phyloP scores from a whole-genome alignment of 2,888 invertebrate species.

The Lepidochitona cinerea region DNA sequence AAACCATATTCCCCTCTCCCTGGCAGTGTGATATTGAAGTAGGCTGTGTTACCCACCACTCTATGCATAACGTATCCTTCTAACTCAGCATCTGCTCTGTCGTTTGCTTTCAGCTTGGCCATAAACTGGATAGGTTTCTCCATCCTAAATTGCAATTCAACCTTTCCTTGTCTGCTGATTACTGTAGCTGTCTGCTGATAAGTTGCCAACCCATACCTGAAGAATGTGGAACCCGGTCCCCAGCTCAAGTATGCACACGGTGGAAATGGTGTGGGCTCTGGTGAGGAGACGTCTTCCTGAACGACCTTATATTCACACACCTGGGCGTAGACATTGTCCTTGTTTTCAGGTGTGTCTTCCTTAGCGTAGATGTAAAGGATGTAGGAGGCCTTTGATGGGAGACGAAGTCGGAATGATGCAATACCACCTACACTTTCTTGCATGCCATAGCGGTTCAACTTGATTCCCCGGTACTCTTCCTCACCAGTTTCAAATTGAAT shows the following conservation, averaged over 20 bases:
- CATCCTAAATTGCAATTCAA: slow-evolving; percentile 65
- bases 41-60: slow-evolving; percentile 66
- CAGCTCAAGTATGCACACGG: slow-evolving; percentile 70
- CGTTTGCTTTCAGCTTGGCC: slow-evolving; percentile 68
- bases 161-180: slow-evolving; percentile 64
- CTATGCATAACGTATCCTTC: slow-evolving; percentile 67
- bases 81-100: slow-evolving; percentile 60
- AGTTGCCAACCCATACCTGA: slow-evolving; percentile 63
- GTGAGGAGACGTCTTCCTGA: slow-evolving; percentile 49
- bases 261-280: slow-evolving; percentile 65
- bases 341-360: slow-evolving; percentile 66
- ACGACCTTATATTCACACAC: slow-evolving; percentile 70
- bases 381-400: slow-evolving; percentile 66
- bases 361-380: slow-evolving; percentile 70
- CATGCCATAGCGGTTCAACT: slow-evolving; percentile 67
- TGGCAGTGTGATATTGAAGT: slow-evolving; percentile 68
- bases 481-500: slow-evolving; percentile 65
- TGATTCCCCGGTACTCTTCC: slow-evolving; percentile 61
- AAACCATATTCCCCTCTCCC: slow-evolving; percentile 67
- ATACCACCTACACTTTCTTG: slow-evolving; percentile 68
- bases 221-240: slow-evolving; percentile 67
- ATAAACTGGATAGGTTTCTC: slow-evolving; percentile 68
- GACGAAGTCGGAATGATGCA: slow-evolving; percentile 68
- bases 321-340: slow-evolving; percentile 69
- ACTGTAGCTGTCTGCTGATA: slow-evolving; percentile 67